A percentile compares a stretch with the other conserved stretches of the same genome.
Conservation (phyloP, 1,140 invertebrate species). For the Sinella curviseta region DNA sequence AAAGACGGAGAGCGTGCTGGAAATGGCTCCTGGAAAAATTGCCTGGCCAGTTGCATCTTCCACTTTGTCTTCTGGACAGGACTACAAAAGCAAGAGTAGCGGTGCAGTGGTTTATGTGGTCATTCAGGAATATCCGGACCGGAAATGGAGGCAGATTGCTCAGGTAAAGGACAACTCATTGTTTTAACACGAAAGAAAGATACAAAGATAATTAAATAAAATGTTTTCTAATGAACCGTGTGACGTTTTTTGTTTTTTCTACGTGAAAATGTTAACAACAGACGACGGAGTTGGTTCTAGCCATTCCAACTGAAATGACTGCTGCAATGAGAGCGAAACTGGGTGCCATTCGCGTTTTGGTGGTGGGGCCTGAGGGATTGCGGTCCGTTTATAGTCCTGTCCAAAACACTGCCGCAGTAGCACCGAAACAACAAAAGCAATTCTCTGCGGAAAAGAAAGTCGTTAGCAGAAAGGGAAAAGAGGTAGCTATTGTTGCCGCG, state of each 20-base stretch:
- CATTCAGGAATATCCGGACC: slow-evolving; percentile 60
- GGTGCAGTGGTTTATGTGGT: slow-evolving; percentile 68
- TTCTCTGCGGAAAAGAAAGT: neutral
- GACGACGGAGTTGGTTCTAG: slow-evolving; percentile 43
- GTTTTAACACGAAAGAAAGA: no score
- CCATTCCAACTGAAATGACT: slow-evolving; percentile 24
- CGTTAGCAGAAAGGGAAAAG: neutral
- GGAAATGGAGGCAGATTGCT: slow-evolving; percentile 65
- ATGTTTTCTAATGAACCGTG: no score
- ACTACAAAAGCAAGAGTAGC: no score
- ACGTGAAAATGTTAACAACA: neutral
- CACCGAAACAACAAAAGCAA: no score
- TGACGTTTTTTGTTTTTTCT: neutral
- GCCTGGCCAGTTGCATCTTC: no score
- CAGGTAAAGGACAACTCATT: no score
- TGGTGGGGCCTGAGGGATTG: slow-evolving; percentile 66
- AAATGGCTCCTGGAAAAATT: slow-evolving; percentile 51
- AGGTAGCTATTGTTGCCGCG: neutral
- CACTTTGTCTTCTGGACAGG: no score
- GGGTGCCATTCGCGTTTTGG: slow-evolving; percentile 62
- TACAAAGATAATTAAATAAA: neutral
- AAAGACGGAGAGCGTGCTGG: slow-evolving; percentile 65
- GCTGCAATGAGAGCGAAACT: slow-evolving; percentile 4
- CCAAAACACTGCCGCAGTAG: no score
- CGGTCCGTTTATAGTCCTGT: slow-evolving; percentile 62